Evolutionary conservation across 2,797 vertebrate species (phyloP).

Genomic region (Amblyraja radiata): DNA sequence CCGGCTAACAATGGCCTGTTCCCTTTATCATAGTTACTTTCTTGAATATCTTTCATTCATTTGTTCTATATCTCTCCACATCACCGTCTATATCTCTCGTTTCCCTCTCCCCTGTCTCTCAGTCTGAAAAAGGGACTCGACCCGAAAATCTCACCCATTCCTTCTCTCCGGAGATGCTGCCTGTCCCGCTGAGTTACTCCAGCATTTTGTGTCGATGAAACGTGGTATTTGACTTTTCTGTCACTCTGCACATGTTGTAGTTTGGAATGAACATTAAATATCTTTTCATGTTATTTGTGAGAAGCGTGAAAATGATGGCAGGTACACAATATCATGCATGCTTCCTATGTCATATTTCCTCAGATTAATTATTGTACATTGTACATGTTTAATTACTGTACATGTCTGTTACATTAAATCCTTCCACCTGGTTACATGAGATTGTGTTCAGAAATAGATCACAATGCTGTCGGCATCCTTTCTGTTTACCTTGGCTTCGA

Average conservation of each 20-base stretch:
- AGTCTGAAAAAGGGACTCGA: no score
- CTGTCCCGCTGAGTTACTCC: no score
- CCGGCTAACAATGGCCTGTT: no score
- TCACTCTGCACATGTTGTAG: not conserved
- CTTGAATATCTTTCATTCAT: no score
- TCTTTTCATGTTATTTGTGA: not conserved
- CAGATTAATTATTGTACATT: not conserved
- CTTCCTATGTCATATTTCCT: not conserved
- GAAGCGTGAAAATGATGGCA: not conserved
- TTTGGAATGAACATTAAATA: not conserved
- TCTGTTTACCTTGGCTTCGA: not conserved
- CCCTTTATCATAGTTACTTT: no score
- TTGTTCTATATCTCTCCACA: no score
- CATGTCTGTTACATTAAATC: not conserved
- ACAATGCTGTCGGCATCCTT: not conserved
- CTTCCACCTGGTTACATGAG: not conserved
- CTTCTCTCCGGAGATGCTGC: no score
- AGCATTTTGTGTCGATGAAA: no score
- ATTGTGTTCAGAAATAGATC: not conserved
- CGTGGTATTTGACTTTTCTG: not conserved
- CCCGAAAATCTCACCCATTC: no score
- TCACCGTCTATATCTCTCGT: no score
- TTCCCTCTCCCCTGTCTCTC: no score
- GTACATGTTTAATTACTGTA: no score
- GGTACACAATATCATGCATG: not conserved